Base-by-base conservation (phyloP, 2,113 vertebrate genomes). In the Sapayoa aenigma region DNA sequence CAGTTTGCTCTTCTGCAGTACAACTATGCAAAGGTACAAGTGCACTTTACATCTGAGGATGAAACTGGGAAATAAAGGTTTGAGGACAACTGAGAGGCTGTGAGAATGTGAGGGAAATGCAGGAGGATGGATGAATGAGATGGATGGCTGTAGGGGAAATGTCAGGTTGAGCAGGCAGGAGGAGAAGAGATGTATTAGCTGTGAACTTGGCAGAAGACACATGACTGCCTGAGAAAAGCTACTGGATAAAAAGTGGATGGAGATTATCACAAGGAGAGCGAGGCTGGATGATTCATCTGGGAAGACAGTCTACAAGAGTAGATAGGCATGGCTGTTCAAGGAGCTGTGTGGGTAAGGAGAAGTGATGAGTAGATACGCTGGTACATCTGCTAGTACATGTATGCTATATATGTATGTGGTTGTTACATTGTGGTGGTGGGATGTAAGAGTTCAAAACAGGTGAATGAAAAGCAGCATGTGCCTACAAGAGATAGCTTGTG, bases 1-100 rank as follows among this genome's bases (percentile, higher is more conserved):
- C 91, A 87, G 44, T 98, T 97, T 90, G 85, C 98, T 90, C 97
- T 98, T 83, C 95, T 98, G 33, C 97, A 95, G 33, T 97, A 98
- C 95, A 97, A 74, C 88, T 97, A 97, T 68, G 91, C 71, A 74
- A 98, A 98, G 98, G 98, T 98, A 98, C 82, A 67, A 30, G 27
- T 65, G 33, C 68, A 9, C 4, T 86, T 85, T 89, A 67, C 12
- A 47, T 27, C 24, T 58, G 44, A 74, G 55, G n/a, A 8, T 63
- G 23, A 87, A 87, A 58, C 31, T 73, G 58, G 41, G 39, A 87
- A 73, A 35, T 44, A 82, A 52, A 60, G 31, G 11, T 73, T 87
- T 87, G 49, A 37, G 30, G 73, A 30, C 20, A 63, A 41, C n/a
- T 60, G 31, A 73, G 56, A 87, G 37, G 53, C 85, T 84, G 62